A percentile compares a stretch with the other conserved stretches of the same genome.
phyloP scores from a whole-genome alignment of 1,140 invertebrate genomes.

The Drosophila nannoptera region DNA sequence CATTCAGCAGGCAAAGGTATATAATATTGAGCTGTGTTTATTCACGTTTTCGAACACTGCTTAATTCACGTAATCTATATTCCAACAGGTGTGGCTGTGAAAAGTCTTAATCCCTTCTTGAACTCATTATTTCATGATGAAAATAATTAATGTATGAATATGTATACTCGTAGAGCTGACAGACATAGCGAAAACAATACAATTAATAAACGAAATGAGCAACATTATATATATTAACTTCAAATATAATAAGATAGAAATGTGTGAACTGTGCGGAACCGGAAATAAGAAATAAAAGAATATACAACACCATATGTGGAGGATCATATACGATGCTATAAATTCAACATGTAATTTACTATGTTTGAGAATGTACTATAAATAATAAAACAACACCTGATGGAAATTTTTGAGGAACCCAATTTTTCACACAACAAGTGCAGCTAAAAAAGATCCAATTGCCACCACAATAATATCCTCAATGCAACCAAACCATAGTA shows the following conservation, averaged over 20 bases:
- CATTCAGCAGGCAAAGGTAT: constrained; percentile 77
- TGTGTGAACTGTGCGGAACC: constrained; percentile 7
- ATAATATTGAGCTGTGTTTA: not conserved
- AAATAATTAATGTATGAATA: constrained; percentile 55
- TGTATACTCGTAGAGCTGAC: constrained; percentile 24
- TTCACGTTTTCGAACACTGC: not conserved
- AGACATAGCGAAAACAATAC: constrained; percentile 8
- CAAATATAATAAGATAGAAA: constrained; percentile 28
- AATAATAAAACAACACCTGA: constrained; percentile 54
- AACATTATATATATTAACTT: constrained; percentile 38
- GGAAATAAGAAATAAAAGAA: constrained; percentile 41
- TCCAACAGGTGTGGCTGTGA: constrained; percentile 70
- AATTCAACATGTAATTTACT: constrained; percentile 42
- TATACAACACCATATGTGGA: constrained; percentile 37
- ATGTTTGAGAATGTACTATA: constrained; percentile 46
- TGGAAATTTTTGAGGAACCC: constrained; percentile 27
- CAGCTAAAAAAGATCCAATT: not conserved
- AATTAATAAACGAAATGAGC: constrained; percentile 1
- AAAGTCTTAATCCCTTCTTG: constrained; percentile 75
- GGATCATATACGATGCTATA: constrained; percentile 32
- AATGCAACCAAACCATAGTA: constrained; percentile 25
- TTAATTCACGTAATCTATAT: not conserved
- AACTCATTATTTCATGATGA: constrained; percentile 70
- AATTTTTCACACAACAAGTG: constrained; percentile 16
- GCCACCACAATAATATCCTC: not conserved